Percentiles rank a stretch among this genome's conserved stretches.
phyloP scores from a whole-genome alignment of 2,888 invertebrate genomes.

The Machimus atricapillus region DNA sequence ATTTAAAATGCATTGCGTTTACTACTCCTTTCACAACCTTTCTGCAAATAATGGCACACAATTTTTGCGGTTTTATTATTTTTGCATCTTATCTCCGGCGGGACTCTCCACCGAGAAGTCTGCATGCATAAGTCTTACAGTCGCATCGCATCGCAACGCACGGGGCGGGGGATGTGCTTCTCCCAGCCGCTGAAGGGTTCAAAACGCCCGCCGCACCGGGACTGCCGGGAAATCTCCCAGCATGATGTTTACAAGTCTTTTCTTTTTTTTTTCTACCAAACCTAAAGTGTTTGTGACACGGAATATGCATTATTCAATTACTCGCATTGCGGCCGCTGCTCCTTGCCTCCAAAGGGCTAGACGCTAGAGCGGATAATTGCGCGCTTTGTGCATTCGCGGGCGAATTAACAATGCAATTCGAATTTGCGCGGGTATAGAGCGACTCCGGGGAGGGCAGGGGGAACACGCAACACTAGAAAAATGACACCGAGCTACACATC shows the following conservation, averaged over 20 bases:
- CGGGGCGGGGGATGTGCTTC: background rate
- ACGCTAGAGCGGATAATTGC: background rate
- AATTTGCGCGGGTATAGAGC: background rate
- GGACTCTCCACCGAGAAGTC: background rate
- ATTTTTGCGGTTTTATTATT: slow-evolving; percentile 33
- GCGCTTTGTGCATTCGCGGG: background rate
- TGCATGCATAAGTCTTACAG: slow-evolving; percentile 22
- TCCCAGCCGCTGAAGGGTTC: background rate
- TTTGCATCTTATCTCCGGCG: slow-evolving; percentile 30
- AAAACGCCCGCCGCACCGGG: background rate
- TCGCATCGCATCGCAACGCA: background rate
- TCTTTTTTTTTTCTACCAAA: background rate
- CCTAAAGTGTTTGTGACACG: slow-evolving; percentile 43
- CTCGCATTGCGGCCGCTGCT: background rate
- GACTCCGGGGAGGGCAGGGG: background rate
- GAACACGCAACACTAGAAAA: slow-evolving; percentile 13
- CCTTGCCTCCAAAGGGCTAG: background rate
- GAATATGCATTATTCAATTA: slow-evolving; percentile 43
- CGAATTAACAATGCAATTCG: background rate
- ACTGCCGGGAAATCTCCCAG: background rate
- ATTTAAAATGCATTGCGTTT: slow-evolving; percentile 47
- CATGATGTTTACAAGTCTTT: background rate
- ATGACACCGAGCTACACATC: slow-evolving; percentile 18
- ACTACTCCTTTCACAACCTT: slow-evolving; percentile 34
- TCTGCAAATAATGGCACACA: slow-evolving; percentile 20